phyloP scores from a whole-genome alignment of 2,888 invertebrate species.

The Helleia helle region DNA sequence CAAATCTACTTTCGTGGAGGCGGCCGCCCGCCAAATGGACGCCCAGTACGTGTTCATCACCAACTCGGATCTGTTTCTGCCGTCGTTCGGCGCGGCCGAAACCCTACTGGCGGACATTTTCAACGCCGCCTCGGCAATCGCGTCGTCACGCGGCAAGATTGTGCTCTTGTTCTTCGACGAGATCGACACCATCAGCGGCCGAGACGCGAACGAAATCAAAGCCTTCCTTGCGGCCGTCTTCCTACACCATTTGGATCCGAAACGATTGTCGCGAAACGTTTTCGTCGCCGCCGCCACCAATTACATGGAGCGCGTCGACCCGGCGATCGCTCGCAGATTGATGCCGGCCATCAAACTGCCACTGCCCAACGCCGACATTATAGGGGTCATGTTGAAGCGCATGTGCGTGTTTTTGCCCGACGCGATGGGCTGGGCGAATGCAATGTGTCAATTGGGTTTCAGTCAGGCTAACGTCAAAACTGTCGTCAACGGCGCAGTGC shows the following conservation, averaged over 20 bases:
- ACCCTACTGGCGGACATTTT: background rate
- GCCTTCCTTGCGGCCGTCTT: slow-evolving; percentile 4
- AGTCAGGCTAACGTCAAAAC: slow-evolving; percentile 6
- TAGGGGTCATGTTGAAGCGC: slow-evolving; percentile 1
- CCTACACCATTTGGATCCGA: slow-evolving; percentile 4
- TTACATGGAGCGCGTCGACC: slow-evolving; percentile 3
- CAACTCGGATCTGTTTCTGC: slow-evolving; percentile 1
- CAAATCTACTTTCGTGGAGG: background rate
- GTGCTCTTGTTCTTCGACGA: background rate
- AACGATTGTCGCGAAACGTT: slow-evolving; percentile 6
- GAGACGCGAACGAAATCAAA: no score
- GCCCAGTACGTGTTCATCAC: background rate
- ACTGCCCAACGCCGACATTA: slow-evolving; percentile 4
- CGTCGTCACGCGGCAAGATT: background rate
- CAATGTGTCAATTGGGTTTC: slow-evolving; percentile 1
- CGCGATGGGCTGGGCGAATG: slow-evolving; percentile 1
- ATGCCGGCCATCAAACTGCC: slow-evolving; percentile 7
- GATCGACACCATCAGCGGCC: no score
- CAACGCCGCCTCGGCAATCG: background rate
- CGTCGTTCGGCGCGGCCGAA: slow-evolving; percentile 1
- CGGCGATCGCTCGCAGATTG: slow-evolving; percentile 1
- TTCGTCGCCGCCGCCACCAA: slow-evolving; percentile 3
- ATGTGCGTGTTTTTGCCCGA: slow-evolving; percentile 1
- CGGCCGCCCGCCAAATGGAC: background rate
- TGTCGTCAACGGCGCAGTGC: background rate